A percentile compares a stretch with the other conserved stretches of the same genome.
These are phyloP conservation scores for Tringa solitaria DNA, from an alignment of 2,113 vertebrate species.

Conservation along the genomic window DNA sequence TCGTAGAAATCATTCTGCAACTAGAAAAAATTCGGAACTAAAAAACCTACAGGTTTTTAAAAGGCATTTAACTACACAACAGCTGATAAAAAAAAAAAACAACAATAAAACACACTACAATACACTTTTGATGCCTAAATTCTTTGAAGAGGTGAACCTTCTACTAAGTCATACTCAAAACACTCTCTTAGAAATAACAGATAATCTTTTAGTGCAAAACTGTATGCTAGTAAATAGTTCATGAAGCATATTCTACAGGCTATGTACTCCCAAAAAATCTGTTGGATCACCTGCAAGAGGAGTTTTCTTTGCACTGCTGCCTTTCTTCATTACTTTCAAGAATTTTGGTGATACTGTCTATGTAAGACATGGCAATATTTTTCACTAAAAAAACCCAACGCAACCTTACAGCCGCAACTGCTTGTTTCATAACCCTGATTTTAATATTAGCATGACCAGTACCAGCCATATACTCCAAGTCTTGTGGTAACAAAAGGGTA, in stretches of 20 bases:
- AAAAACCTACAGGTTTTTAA: not conserved
- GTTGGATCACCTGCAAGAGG: not conserved
- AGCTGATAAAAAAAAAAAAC: not conserved
- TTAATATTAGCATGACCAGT: not conserved
- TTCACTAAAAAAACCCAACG: not conserved
- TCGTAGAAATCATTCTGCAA: not conserved
- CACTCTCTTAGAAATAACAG: not conserved
- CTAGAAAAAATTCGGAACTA: not conserved
- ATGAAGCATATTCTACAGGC: not conserved
- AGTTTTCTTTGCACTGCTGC: not conserved
- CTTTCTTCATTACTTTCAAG: not conserved
- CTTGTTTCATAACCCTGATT: not conserved
- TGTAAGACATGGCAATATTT: not conserved
- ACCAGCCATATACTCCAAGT: not conserved
- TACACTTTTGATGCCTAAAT: not conserved
- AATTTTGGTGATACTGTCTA: not conserved
- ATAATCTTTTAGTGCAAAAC: not conserved
- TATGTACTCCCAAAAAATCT: not conserved
- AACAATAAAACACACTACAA: not conserved
- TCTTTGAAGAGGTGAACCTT: not conserved
- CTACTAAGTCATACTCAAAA: not conserved
- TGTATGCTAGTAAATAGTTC: not conserved
- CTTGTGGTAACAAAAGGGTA: not conserved
- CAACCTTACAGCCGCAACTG: not conserved
- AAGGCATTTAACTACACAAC: not conserved